A percentile compares a stretch with the other conserved stretches of the same genome.
phyloP scores from a whole-genome alignment of 1,140 invertebrate species.

The Maniola jurtina region DNA sequence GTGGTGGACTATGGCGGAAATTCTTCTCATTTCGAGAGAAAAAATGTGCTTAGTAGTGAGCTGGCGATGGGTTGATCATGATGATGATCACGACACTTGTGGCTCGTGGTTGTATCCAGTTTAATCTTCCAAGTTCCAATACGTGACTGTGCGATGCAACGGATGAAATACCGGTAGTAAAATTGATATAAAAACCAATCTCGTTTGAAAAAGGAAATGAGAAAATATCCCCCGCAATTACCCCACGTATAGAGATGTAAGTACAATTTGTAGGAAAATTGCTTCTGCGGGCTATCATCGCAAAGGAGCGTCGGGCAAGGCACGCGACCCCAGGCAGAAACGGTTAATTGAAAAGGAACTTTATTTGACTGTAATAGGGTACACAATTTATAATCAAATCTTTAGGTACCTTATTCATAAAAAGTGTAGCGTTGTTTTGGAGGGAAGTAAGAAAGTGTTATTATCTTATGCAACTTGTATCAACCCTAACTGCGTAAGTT shows the following conservation, averaged over 20 bases:
- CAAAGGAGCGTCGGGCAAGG: slow-evolving; percentile 47
- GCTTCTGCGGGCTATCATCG: slow-evolving; percentile 62
- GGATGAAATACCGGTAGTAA: slow-evolving; percentile 28
- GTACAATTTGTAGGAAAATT: slow-evolving; percentile 67
- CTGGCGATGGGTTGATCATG: too few relatives aligned
- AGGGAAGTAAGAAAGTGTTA: slow-evolving; percentile 68
- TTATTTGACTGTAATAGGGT: slow-evolving; percentile 23
- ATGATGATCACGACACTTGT: too few relatives aligned
- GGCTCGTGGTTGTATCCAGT: slow-evolving; percentile 3
- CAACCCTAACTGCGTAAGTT: not conserved
- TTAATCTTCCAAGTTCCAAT: not conserved
- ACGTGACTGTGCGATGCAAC: not conserved
- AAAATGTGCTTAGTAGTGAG: too few relatives aligned
- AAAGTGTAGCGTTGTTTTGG: slow-evolving; percentile 69
- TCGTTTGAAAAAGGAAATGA: slow-evolving; percentile 51
- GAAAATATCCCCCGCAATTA: slow-evolving; percentile 51
- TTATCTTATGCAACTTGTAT: slow-evolving; percentile 46
- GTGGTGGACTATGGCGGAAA: too few relatives aligned
- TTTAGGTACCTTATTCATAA: slow-evolving; percentile 1
- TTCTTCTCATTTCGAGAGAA: too few relatives aligned
- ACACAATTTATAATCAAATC: slow-evolving; percentile 19
- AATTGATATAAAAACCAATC: slow-evolving; percentile 48
- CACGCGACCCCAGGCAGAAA: slow-evolving; percentile 45
- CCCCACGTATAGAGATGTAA: slow-evolving; percentile 51
- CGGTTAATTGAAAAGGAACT: slow-evolving; percentile 11